phyloP scores from a whole-genome alignment of 1,140 invertebrate genomes.

The Monomorium pharaonis region DNA sequence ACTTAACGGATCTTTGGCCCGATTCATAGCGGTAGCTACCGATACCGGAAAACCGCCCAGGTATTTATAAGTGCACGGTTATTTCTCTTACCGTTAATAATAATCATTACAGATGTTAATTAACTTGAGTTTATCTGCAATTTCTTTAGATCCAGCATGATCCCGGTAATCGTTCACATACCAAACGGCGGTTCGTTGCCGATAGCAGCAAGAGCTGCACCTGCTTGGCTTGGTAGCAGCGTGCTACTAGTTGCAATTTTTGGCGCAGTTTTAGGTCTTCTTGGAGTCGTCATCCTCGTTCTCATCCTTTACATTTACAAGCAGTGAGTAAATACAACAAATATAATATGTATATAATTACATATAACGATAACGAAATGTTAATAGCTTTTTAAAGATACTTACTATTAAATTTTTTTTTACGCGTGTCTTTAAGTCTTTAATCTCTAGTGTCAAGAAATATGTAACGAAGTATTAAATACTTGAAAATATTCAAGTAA shows the following conservation, averaged over 20 bases:
- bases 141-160: constrained; percentile 85
- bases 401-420: background rate
- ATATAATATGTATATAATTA: background rate
- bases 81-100: background rate
- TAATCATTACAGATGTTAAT: background rate
- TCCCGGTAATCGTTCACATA: constrained; percentile 91
- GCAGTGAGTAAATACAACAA: constrained; percentile 86
- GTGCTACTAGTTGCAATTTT: constrained; percentile 89
- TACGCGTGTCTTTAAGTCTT: background rate
- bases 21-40: constrained; percentile 91
- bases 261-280: constrained; percentile 89
- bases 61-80: constrained; percentile 79
- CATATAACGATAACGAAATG: background rate
- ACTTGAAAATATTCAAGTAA: background rate
- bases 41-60: constrained; percentile 92
- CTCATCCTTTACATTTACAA: constrained; percentile 92
- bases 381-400: background rate
- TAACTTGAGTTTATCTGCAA: background rate
- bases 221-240: constrained; percentile 84
- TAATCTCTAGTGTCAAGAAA: background rate
- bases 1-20: constrained; percentile 87
- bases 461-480: background rate
- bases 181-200: constrained; percentile 84
- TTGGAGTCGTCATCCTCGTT: constrained; percentile 90
- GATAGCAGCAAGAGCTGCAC: constrained; percentile 84